These are phyloP conservation scores for Limnothrissa miodon DNA, from an alignment of 2,113 vertebrate species.

Conservation along the genomic window DNA sequence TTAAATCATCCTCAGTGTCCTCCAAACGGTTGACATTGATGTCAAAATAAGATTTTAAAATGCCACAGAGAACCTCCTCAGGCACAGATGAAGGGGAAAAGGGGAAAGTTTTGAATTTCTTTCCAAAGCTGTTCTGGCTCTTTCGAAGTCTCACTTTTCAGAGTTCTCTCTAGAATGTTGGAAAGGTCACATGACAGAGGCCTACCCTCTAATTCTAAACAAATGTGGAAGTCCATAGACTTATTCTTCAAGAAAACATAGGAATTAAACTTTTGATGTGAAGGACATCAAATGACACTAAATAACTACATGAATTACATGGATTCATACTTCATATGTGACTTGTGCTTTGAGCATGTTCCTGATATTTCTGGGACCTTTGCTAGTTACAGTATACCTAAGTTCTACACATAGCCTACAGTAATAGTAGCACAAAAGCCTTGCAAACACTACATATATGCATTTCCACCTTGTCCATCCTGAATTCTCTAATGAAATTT, in stretches of 20 bases:
- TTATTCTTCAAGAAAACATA: not conserved
- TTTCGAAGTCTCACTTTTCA: not conserved
- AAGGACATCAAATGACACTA: too few relatives aligned
- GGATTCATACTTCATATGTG: not conserved
- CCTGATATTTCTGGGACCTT: not conserved
- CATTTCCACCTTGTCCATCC: not conserved
- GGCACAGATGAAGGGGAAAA: too few relatives aligned
- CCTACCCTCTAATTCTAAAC: not conserved
- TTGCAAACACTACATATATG: not conserved
- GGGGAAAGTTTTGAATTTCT: too few relatives aligned
- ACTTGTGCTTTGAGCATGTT: not conserved
- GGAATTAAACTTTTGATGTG: not conserved
- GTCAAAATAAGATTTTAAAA: not conserved
- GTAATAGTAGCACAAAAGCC: too few relatives aligned
- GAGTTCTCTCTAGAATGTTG: not conserved
- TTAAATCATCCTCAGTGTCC: not conserved
- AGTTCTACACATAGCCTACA: too few relatives aligned
- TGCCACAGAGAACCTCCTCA: not conserved
- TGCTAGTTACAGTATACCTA: not conserved
- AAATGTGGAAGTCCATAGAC: not conserved
- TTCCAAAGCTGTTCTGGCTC: not conserved
- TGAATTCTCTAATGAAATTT: constrained; percentile 5
- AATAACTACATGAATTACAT: not conserved
- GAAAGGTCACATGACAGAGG: not conserved
- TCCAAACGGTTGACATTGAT: not conserved